Evolutionary conservation across 2,113 vertebrate genomes (phyloP).

Genomic region (Xenopus tropicalis): DNA sequence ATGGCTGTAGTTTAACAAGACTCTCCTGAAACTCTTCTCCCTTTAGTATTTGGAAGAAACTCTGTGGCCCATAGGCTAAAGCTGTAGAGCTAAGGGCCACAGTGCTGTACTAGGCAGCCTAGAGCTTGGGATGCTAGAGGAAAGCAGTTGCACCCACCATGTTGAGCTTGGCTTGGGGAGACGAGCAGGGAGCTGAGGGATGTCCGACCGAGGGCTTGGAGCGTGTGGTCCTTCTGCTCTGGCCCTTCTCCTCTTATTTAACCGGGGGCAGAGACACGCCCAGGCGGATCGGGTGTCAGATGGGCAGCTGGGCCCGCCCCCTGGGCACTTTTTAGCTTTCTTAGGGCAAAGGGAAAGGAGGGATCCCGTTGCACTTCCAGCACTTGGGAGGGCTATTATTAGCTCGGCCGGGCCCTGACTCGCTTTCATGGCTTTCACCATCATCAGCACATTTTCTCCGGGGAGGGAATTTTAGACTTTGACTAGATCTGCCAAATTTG

Average conservation of each 20-base stretch:
- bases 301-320: conserved; percentile 63
- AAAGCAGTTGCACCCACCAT: conserved; percentile 84
- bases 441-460: conserved; percentile 63
- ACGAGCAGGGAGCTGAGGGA: conserved; percentile 64
- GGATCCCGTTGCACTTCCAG: conserved; percentile 61
- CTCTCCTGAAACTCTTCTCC: too few relatives aligned
- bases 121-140: neutral
- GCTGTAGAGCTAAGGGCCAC: neutral
- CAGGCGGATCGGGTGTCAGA: conserved; percentile 73
- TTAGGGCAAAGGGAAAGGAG: conserved; percentile 91
- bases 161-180: conserved; percentile 58
- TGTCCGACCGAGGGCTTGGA: conserved; percentile 60
- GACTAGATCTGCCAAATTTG: conserved; percentile 21
- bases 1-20: too few relatives aligned
- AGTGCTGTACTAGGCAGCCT: neutral
- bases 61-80: neutral
- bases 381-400: conserved; percentile 81
- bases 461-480: conserved; percentile 15
- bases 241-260: conserved; percentile 81
- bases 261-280: conserved; percentile 70
- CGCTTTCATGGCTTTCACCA: conserved; percentile 52
- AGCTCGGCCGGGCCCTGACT: conserved; percentile 60
- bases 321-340: conserved; percentile 86
- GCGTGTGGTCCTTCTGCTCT: conserved; percentile 78
- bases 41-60: too few relatives aligned